Base-by-base conservation (phyloP, 2,888 invertebrate genomes). In the Drosophila aldrichi region DNA sequence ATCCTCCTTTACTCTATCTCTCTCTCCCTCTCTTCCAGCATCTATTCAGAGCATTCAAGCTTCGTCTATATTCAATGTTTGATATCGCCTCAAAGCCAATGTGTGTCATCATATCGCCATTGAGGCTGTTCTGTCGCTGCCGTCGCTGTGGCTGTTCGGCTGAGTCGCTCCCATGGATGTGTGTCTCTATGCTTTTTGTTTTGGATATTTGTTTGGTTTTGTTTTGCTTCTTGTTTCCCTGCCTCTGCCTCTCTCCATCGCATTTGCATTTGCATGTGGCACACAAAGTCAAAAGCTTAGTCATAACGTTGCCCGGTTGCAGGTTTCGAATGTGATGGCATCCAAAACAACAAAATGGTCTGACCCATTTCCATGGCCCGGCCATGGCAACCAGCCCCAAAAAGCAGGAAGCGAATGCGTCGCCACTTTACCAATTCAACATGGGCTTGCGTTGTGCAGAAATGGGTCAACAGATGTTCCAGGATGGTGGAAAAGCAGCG, bases 361-460 rank as follows among this genome's bases (percentile, higher is more conserved):
- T 88, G 87, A 84, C 83, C 84, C 54, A 84, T 74, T 81, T 88
- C 20, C 32, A 57, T 32, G 54, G 22, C 18, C 40, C 20, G 38
- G 25, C 43, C 56, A 59, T 65, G 70, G 58, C 64, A 70, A 76
- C 77, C 77, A 51, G 63, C 48, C 12, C 48, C 18, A 29, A 62
- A 43, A 66, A 52, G 48, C 14, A 66, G 77, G 63, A 72, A 66
- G 69, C 63, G n/a, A 67, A 36, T 56, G 48, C 34, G 61, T 67
- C 64, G 74, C 74, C 69, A 73, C 14, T 68, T 65, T 65, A 59
- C 43, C 22, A 60, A 58, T 66, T 46, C 49, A 34, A 58, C 54
- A 38, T 25, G 34, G 49, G 14, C 52, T 44, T 10, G 7, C 32
- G 0, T 72, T 77, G 2, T 32, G 9, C 32, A 10, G 10, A 32